Conservation (phyloP, 2,797 vertebrate species). For the Chiloscyllium punctatum region DNA sequence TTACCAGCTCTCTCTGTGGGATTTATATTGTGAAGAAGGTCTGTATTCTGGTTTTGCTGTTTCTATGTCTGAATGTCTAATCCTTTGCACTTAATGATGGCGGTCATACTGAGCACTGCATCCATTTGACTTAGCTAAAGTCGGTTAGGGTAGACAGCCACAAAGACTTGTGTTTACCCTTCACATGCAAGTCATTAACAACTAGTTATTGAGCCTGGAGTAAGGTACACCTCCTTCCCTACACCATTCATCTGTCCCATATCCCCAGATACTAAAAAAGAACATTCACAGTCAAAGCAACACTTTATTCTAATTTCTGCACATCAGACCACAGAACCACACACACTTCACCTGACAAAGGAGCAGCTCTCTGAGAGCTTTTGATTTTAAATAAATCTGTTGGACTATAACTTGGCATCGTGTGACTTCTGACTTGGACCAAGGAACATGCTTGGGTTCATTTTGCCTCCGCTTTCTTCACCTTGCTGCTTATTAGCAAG, state of each 20-base stretch:
- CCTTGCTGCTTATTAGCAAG: not conserved
- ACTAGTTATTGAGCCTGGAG: not conserved
- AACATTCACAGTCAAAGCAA: not conserved
- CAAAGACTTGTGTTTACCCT: not conserved
- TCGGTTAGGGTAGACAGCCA: not conserved
- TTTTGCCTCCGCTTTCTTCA: not conserved
- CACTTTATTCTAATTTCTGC: not conserved
- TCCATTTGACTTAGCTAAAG: not conserved
- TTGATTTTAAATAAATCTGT: not conserved
- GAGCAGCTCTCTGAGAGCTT: not conserved
- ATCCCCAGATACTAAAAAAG: not conserved
- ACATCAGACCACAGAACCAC: not conserved
- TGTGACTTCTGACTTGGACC: no score
- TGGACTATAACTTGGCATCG: no score
- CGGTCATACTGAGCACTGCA: not conserved
- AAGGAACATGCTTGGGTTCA: no score
- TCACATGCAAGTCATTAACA: not conserved
- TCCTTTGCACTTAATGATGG: not conserved
- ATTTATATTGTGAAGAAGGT: not conserved
- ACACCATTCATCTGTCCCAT: not conserved
- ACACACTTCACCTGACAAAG: not conserved
- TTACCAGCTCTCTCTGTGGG: not conserved
- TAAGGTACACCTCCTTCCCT: not conserved
- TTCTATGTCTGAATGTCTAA: not conserved
- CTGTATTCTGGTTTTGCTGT: not conserved